Conservation (phyloP, 2,888 invertebrate genomes). For the Lysandra bellargus region DNA sequence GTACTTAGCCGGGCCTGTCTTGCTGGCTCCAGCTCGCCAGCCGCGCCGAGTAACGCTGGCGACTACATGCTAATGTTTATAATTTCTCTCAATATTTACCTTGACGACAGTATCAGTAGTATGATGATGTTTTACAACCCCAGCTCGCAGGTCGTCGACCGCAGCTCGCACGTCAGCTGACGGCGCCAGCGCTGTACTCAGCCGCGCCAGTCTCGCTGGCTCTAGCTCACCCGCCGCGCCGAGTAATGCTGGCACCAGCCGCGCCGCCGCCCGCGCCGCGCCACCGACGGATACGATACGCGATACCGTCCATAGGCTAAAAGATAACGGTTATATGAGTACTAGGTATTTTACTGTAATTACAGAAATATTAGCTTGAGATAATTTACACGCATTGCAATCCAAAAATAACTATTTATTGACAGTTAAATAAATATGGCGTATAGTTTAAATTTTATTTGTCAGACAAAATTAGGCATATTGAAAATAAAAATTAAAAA, state of each 20-base stretch:
- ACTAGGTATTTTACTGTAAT: too few species aligned
- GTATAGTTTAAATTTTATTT: too few species aligned
- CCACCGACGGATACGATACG: slow-evolving; percentile 92
- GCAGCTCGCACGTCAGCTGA: slow-evolving; percentile 87
- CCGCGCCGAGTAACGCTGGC: too few species aligned
- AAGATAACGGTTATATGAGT: too few species aligned
- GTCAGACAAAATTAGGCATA: too few species aligned
- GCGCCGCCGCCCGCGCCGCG: slow-evolving; percentile 86
- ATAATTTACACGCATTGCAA: too few species aligned
- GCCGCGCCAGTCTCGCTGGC: slow-evolving; percentile 87
- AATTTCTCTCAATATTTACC: slow-evolving; percentile 58
- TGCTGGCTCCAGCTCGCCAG: too few species aligned
- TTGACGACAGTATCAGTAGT: slow-evolving; percentile 93
- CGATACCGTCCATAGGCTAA: slow-evolving; percentile 90
- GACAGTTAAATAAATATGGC: too few species aligned
- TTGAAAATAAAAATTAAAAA: too few species aligned
- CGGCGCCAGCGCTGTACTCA: slow-evolving; percentile 85
- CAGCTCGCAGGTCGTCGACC: slow-evolving; percentile 89
- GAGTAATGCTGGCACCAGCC: slow-evolving; percentile 90
- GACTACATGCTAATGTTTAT: too few species aligned
- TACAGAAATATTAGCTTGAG: too few species aligned
- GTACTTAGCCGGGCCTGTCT: slow-evolving; percentile 83
- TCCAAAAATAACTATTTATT: too few species aligned
- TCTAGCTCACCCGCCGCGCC: slow-evolving; percentile 94
- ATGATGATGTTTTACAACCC: slow-evolving; percentile 90